Evolutionary conservation across 2,113 vertebrate species (phyloP), one percentile per base, ranked within the genome.

Genomic region (Butorides virescens): DNA sequence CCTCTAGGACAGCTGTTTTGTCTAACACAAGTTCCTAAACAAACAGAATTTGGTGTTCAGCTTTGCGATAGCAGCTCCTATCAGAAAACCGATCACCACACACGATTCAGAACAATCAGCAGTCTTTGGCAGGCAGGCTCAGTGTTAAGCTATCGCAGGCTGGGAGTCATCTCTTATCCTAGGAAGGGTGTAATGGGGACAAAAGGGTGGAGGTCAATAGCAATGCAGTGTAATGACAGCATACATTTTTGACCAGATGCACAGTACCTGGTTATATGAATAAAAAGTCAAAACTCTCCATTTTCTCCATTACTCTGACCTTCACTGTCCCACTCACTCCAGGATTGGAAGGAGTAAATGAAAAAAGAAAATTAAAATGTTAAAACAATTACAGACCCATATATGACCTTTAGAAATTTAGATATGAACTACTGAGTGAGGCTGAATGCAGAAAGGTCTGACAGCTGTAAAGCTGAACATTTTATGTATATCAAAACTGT

Each of bases 321-420:
- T 96, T 92, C 86, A 66, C 25, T 34, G 37, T 93, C 32, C 22
- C 15, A 73, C 44, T 79, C 4, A 15, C 61, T 89, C 68, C 58
- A 91, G 75, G 30, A 97, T 14, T 29, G 32, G 34, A 26, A 76
- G 47, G 42, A 47, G 11, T 13, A 89, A 91, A 80, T 59, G 15
- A 71, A 88, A 83, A 85, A 44, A 94, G 27, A 85, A 95, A 96
- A 97, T 95, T 88, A 96, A 94, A 97, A 95, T 85, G 62, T 92
- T 93, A 68, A 97, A 96, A 93, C 74, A 93, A 95, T 91, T 97
- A 80, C 52, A 82, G 53, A 86, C 44, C 94, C 22, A 9, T 89
- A 89, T 50, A 77, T 71, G 90, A 96, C 84, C 81, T 98, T 96
- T 88, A 94, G 71, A 97, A 97, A 97, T 93, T 95, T 68, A 91